A percentile compares a stretch with the other conserved stretches of the same genome.
Conservation (phyloP, 2,888 invertebrate genomes). For the Odiellus spinosus region DNA sequence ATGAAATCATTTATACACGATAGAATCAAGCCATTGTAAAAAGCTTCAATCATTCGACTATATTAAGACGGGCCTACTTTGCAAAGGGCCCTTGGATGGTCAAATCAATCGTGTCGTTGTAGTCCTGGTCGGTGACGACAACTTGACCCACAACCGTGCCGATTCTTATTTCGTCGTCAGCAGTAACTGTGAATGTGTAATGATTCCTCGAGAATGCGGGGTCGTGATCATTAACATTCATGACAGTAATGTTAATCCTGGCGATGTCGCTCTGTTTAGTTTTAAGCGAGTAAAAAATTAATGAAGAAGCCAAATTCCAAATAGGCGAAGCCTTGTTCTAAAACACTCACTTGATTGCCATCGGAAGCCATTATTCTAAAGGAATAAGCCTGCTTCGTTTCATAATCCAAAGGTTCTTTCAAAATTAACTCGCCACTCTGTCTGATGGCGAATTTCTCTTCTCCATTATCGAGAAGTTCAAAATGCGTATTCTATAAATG, state of each 20-base stretch:
- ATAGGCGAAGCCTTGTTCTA: neutral
- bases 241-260: constrained; percentile 58
- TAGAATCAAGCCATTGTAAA: too few species aligned
- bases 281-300: neutral
- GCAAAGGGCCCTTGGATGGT: constrained; percentile 53
- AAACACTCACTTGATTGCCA: constrained; percentile 44
- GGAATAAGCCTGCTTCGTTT: constrained; percentile 45
- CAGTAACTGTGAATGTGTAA: constrained; percentile 50
- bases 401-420: constrained; percentile 58
- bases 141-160: constrained; percentile 42
- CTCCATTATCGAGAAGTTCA: constrained; percentile 42
- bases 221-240: constrained; percentile 85
- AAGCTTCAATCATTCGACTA: too few species aligned
- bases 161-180: constrained; percentile 18
- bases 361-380: constrained; percentile 71
- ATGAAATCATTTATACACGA: too few species aligned
- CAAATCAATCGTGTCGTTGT: constrained; percentile 28
- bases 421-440: constrained; percentile 62
- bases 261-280: constrained; percentile 60
- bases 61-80: constrained; percentile 35
- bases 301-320: neutral
- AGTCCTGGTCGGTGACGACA: constrained; percentile 36
- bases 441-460: constrained; percentile 55
- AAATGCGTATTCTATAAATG: constrained; percentile 48
- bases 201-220: constrained; percentile 72